These are phyloP conservation scores for Elephas maximus DNA, from an alignment of 2,113 vertebrate genomes.

Conservation along the genomic window DNA sequence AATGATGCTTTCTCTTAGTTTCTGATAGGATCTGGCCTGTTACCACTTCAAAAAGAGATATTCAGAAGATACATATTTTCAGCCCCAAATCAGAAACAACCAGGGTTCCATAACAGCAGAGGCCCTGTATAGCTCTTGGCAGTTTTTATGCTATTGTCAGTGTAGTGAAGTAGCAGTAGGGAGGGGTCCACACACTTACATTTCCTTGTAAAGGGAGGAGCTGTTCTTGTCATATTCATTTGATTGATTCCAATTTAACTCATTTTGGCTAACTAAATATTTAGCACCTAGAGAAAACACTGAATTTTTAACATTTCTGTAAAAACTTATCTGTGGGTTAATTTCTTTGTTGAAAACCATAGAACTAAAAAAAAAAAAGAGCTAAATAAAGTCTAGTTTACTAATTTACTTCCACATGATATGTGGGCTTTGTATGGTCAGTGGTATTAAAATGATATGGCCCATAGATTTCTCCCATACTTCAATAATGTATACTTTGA, in stretches of 20 bases:
- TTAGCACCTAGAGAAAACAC: conserved; percentile 20
- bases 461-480: background rate
- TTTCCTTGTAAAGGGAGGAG: background rate
- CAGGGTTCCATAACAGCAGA: background rate
- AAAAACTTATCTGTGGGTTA: background rate
- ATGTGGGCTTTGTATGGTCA: background rate
- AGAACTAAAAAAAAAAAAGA: background rate
- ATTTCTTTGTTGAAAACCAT: background rate
- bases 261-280: background rate
- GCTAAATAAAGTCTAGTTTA: background rate
- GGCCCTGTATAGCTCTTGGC: background rate
- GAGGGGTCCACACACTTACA: background rate
- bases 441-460: background rate
- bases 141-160: background rate
- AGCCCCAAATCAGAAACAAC: background rate
- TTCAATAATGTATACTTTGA: background rate
- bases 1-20: background rate
- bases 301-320: conserved; percentile 28
- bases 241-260: conserved; percentile 43
- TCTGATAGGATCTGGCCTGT: background rate
- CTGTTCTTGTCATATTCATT: background rate
- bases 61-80: background rate
- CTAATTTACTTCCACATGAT: conserved; percentile 10
- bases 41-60: background rate
- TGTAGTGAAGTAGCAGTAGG: background rate